Evolutionary conservation across 2,113 vertebrate species (phyloP).

Genomic region (Rostratula benghalensis): DNA sequence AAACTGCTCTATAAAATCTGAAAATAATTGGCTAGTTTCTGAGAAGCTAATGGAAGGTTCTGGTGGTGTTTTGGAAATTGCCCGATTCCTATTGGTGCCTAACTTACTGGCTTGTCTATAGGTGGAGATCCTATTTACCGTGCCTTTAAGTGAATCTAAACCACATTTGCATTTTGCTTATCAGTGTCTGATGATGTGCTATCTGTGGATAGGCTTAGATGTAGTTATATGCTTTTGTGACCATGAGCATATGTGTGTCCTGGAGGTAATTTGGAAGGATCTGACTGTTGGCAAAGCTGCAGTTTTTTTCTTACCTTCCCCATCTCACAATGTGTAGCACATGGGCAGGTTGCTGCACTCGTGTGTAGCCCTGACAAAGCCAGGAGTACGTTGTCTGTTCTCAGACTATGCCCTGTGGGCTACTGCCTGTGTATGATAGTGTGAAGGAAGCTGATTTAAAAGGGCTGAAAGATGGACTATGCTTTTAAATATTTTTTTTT

Average conservation of each 20-base stretch:
- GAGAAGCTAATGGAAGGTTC: neutral
- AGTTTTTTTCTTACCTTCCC: neutral
- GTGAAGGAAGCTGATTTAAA: neutral
- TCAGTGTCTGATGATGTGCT: neutral
- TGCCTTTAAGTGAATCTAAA: neutral
- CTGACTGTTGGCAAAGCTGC: neutral
- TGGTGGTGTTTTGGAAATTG: neutral
- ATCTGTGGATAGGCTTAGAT: neutral
- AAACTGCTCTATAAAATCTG: neutral
- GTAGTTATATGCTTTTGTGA: neutral
- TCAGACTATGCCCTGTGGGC: neutral
- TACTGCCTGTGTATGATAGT: neutral
- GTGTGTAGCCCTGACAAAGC: neutral
- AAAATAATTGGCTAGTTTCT: neutral
- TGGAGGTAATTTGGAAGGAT: neutral
- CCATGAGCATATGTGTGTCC: accelerated
- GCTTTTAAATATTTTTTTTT: neutral
- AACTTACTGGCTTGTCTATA: accelerated
- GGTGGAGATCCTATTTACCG: neutral
- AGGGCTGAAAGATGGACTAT: neutral
- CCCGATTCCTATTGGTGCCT: neutral
- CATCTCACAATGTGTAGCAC: neutral
- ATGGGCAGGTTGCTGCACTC: neutral
- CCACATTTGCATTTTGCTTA: neutral
- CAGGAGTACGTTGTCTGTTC: neutral